Base-by-base conservation (phyloP, 2,888 invertebrate species). In the Tribolium freemani region DNA sequence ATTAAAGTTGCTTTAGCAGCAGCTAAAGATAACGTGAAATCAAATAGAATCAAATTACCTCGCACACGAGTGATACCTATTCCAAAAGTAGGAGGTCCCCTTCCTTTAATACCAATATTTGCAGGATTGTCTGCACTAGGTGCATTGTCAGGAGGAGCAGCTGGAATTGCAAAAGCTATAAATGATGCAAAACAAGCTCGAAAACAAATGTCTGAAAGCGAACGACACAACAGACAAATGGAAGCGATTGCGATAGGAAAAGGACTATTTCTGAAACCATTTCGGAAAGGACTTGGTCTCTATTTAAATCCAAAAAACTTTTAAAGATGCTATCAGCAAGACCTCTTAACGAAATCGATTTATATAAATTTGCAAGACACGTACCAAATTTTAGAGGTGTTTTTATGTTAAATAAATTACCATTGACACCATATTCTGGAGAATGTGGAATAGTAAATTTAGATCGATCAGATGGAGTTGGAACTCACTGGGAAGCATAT, bases 401-500 rank as follows among this genome's bases (percentile, higher is more conserved):
- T n/a, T n/a, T n/a, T n/a, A n/a, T n/a, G n/a, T n/a, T n/a, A n/a
- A 48, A 84, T 81, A 8, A 81, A 72, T 82, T 87, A 60, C 86
- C 84, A 48, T 58, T 45, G 53, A 73, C 64, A 5, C 73, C 78
- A 30, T 46, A 56, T 48, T 60, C 61, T 54, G 78, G 45, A 30
- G 83, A 83, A 75, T 78, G 77, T 56, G 80, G 74, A 78, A 83
- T 76, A 61, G 63, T 77, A 50, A 77, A 77, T 78, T 75, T 83
- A 57, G 83, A 83, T 77, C 54, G 9, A 20, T 69, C 63, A 4
- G 13, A 44, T 10, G 58, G 69, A 51, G 30, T 64, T 5, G 72
- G 69, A 5, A 72, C 58, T 46, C 72, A 72, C 45, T 72, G 72
- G 72, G 64, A 63, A 21, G 69, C 72, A 56, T 72, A 72, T 64